Evolutionary conservation across 2,888 invertebrate species (phyloP), one percentile per base, ranked within the genome.

Genomic region (Parasteatoda lunata): DNA sequence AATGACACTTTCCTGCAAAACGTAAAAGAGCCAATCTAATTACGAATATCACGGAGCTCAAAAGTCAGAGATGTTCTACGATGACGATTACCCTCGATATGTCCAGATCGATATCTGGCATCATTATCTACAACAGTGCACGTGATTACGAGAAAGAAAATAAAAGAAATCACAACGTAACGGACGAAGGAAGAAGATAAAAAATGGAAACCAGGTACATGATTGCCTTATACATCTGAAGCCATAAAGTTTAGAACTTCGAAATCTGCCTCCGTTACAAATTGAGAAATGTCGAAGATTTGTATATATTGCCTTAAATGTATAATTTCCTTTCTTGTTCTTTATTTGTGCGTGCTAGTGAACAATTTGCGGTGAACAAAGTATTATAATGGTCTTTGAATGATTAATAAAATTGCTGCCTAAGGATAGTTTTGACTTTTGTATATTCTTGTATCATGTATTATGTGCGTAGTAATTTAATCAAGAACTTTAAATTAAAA

Each of bases 91-190:
- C 52, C 77, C 70, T 70, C 54, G 69, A 54, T 78, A 70, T 70
- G n/a, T 73, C 45, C 45, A 68, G 77, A 78, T 78, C 77, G 77
- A 78, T 78, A 78, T 78, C 70, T 59, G 70, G 77, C 69, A 78
- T 78, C 77, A 69, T 78, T 78, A 78, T 78, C 77, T 78, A n/a
- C 54, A 11, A 59, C 70, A 66, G 68, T 51, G 68, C 77, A 78
- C 77, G 77, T 78, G 77, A 78, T 70, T 70, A 59, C 69, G 59
- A 47, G 68, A 15, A 51, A 51, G 68, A 78, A n/a, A 59, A 69
- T 45, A 54, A 69, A 78, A 52, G 64, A 48, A 54, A 7, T 30
- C 30, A 0, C 9, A 59, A 59, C 59, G 8, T 13, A 59, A 6
- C 8, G n/a, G 8, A 59, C 15, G 59, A 69, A 52, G 54, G 52